Conservation (phyloP, 2,888 invertebrate species). For the Nematopogon swammerdamellus region DNA sequence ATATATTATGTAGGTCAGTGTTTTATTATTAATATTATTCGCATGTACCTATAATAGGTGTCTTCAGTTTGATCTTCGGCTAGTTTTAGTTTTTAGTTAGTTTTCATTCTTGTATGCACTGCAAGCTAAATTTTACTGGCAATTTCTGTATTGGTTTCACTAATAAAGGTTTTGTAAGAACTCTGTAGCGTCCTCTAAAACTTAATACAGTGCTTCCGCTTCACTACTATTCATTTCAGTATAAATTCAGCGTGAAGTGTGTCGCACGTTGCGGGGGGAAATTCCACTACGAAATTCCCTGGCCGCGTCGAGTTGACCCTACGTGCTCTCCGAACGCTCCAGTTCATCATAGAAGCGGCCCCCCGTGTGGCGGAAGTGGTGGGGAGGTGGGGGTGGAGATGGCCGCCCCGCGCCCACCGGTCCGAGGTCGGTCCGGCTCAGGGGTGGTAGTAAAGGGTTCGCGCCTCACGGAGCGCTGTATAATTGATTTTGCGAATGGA, state of each 20-base stretch:
- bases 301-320: neutral
- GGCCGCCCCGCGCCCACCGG: neutral
- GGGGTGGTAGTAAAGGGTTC: neutral
- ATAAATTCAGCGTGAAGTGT: neutral
- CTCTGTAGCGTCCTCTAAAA: no score
- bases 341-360: neutral
- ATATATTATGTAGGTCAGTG: no score
- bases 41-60: no score
- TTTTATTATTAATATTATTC: no score
- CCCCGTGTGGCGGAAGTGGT: neutral
- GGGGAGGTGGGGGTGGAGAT: neutral
- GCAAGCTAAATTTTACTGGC: no score
- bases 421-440: neutral
- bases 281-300: neutral
- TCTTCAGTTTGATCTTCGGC: no score
- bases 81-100: no score
- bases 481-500: conserved; percentile 2
- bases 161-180: no score
- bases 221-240: no score
- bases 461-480: neutral
- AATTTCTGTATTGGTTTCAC: no score
- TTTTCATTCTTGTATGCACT: no score
- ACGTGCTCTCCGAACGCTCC: neutral
- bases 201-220: no score
- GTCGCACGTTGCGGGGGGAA: neutral